Percentiles rank a stretch among this genome's conserved stretches.
Evolutionary conservation across 2,797 vertebrate genomes (phyloP).

Genomic region (Tapera naevia): DNA sequence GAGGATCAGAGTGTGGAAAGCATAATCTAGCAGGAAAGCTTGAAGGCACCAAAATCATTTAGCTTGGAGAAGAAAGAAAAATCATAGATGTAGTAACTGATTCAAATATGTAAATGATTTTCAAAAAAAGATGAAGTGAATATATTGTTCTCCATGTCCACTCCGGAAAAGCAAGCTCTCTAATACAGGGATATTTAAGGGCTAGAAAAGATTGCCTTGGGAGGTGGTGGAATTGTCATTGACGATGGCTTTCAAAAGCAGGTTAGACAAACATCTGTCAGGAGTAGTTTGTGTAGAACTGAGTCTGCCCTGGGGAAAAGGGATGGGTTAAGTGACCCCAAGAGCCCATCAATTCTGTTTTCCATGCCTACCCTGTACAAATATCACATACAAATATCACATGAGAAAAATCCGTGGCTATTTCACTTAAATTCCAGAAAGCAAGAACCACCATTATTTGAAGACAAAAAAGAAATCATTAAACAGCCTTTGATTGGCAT

Average conservation of each 20-base stretch:
- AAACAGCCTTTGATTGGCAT: background rate
- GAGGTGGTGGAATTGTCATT: background rate
- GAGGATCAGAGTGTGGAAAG: conserved; percentile 21
- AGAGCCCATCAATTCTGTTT: background rate
- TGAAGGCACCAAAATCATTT: background rate
- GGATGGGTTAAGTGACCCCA: background rate
- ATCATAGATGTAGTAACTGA: background rate
- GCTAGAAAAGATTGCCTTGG: background rate
- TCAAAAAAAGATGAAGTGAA: background rate
- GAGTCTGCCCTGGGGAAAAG: background rate
- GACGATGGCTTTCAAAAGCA: background rate
- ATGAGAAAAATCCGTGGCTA: background rate
- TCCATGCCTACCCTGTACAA: background rate
- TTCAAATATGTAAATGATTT: background rate
- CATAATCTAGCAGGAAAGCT: background rate
- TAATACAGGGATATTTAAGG: background rate
- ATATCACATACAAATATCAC: background rate
- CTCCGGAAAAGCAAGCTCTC: background rate
- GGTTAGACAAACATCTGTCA: conserved; percentile 4
- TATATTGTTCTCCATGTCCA: background rate
- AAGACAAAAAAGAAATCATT: background rate
- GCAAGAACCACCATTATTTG: background rate
- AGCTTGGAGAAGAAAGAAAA: background rate
- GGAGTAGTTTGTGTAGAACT: background rate
- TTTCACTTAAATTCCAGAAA: background rate